A percentile compares a stretch with the other conserved stretches of the same genome.
Evolutionary conservation across 23 tunicate species (phyloP).

Genomic region (Phallusia fumigata): DNA sequence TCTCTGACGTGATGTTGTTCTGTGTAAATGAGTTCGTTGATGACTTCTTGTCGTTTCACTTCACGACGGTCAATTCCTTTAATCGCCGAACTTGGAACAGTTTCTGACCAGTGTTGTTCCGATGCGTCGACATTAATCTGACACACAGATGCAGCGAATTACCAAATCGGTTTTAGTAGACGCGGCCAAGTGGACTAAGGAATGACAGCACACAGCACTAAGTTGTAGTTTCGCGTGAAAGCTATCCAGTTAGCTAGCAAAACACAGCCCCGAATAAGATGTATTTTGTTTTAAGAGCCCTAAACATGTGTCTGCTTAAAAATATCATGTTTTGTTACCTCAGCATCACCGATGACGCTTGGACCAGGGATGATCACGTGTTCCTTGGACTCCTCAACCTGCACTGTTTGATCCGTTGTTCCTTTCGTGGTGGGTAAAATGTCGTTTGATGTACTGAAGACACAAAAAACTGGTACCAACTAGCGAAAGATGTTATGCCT

Average conservation of each 20-base stretch:
- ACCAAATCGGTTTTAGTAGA: too few relatives aligned
- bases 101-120: slow-evolving; percentile 74
- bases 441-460: not conserved
- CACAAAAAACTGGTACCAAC: too few relatives aligned
- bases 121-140: slow-evolving; percentile 50
- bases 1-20: slow-evolving; percentile 90
- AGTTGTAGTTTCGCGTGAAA: too few relatives aligned
- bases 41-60: slow-evolving; percentile 70
- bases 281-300: too few relatives aligned
- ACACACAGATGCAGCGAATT: not conserved
- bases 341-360: not conserved
- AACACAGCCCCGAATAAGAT: too few relatives aligned
- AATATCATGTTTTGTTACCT: not conserved
- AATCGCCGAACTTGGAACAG: slow-evolving; percentile 44
- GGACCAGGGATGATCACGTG: not conserved
- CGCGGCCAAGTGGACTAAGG: too few relatives aligned
- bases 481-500: too few relatives aligned
- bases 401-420: not conserved
- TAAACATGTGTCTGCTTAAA: too few relatives aligned
- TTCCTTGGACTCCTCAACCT: not conserved
- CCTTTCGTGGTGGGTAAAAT: not conserved
- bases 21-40: slow-evolving; percentile 74
- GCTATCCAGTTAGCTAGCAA: too few relatives aligned
- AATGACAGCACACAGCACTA: too few relatives aligned
- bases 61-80: slow-evolving; percentile 53